Evolutionary conservation across 2,113 vertebrate species (phyloP).

Genomic region (Daphoenositta chrysoptera): DNA sequence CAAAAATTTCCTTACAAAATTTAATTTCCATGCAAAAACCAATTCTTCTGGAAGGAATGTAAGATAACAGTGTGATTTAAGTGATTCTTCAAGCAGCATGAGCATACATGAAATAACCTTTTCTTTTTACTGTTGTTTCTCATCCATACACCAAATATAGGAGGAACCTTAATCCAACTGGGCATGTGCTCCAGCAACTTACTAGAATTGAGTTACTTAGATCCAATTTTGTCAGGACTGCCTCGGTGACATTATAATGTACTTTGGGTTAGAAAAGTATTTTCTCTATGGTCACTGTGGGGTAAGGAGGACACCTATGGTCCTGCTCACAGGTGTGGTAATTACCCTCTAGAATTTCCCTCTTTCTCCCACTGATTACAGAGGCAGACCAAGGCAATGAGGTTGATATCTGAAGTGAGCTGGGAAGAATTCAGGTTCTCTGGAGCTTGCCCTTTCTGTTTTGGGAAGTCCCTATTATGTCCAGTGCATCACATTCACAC

Average conservation of each 20-base stretch:
- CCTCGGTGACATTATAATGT: background rate
- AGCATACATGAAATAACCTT: background rate
- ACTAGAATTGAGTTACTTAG: background rate
- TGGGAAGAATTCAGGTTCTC: background rate
- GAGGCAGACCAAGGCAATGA: rapidly evolving
- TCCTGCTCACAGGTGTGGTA: background rate
- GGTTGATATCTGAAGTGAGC: background rate
- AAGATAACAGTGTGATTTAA: background rate
- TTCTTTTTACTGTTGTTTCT: background rate
- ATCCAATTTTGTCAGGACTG: background rate
- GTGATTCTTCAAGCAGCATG: background rate
- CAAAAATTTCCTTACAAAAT: background rate
- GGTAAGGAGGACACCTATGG: background rate
- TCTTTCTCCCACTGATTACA: background rate
- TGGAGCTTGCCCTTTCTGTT: background rate
- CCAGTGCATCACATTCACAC: background rate
- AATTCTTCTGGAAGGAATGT: background rate
- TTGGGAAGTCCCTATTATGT: background rate
- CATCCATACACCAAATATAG: background rate
- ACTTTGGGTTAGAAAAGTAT: background rate
- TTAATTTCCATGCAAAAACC: background rate
- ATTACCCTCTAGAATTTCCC: background rate
- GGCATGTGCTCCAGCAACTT: background rate
- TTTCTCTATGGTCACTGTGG: background rate
- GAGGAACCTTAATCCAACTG: background rate